Evolutionary conservation across 2,797 vertebrate genomes (phyloP).

Genomic region (Alectoris magna): DNA sequence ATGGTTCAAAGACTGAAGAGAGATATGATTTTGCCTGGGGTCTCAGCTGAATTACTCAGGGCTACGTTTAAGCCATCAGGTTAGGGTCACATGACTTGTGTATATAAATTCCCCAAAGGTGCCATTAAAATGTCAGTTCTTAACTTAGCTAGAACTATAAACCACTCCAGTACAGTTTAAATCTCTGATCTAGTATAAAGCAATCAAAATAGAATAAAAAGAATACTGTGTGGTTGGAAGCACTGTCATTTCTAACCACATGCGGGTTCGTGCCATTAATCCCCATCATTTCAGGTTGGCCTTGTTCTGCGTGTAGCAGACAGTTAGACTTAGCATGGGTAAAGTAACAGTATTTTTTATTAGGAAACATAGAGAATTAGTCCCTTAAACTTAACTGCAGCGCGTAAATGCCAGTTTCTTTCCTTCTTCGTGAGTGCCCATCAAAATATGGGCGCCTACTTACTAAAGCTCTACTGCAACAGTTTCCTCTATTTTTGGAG

Average conservation of each 20-base stretch:
- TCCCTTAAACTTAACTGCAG: neutral
- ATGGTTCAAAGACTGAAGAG: constrained; percentile 39
- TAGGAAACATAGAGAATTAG: neutral
- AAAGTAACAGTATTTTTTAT: neutral
- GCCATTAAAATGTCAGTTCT: constrained; percentile 50
- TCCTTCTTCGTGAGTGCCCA: neutral
- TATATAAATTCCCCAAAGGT: constrained; percentile 40
- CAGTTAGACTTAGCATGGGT: neutral
- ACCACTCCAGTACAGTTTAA: constrained; percentile 4
- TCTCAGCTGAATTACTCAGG: constrained; percentile 32
- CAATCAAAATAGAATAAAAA: constrained; percentile 22
- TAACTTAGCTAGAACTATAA: constrained; percentile 32
- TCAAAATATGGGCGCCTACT: neutral
- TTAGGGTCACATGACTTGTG: constrained; percentile 53
- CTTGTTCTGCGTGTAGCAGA: neutral
- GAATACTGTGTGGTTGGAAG: neutral
- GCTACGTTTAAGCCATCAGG: neutral
- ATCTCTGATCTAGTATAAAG: neutral
- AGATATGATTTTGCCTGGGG: constrained; percentile 9
- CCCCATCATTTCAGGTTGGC: fast-evolving
- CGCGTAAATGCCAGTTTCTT: neutral
- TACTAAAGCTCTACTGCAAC: neutral
- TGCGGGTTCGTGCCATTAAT: neutral
- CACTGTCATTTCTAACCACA: neutral
- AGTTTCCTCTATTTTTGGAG: neutral